A percentile compares a stretch with the other conserved stretches of the same genome.
Evolutionary conservation across 1,140 invertebrate species (phyloP).

Genomic region (Ceratosolen fusciceps): DNA sequence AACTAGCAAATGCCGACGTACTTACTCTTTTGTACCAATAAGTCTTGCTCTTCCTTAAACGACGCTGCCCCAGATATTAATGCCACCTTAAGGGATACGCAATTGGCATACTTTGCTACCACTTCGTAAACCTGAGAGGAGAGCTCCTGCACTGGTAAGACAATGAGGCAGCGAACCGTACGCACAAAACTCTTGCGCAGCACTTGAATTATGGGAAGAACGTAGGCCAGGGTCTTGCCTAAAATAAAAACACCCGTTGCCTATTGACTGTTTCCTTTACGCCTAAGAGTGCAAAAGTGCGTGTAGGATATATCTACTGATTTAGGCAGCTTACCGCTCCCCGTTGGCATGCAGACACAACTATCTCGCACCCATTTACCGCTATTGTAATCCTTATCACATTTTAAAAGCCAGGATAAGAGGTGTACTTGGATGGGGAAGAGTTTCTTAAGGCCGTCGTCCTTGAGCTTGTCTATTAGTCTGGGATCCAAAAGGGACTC

Average conservation of each 20-base stretch:
- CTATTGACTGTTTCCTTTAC: no score
- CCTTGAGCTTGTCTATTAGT: conserved; percentile 77
- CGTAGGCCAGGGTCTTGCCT: conserved; percentile 93
- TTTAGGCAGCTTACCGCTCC: conserved; percentile 81
- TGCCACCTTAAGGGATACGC: conserved; percentile 81
- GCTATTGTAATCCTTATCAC: conserved; percentile 73
- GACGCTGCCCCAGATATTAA: conserved; percentile 81
- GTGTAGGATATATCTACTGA: background rate
- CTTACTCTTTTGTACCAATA: conserved; percentile 82
- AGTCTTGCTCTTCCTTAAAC: conserved; percentile 83
- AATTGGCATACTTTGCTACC: conserved; percentile 81
- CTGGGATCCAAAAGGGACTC: conserved; percentile 75
- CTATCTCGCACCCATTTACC: conserved; percentile 85
- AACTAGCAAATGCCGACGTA: conserved; percentile 58
- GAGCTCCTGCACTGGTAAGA: conserved; percentile 93
- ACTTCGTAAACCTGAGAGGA: conserved; percentile 91
- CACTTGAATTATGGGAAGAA: conserved; percentile 90
- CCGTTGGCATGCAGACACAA: conserved; percentile 97
- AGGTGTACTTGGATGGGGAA: conserved; percentile 91
- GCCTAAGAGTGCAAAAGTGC: no score
- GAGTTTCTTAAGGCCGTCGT: conserved; percentile 83
- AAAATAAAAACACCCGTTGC: background rate
- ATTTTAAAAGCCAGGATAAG: conserved; percentile 84
- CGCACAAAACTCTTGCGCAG: conserved; percentile 65
- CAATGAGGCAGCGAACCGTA: conserved; percentile 85